Conservation (phyloP, 2,113 vertebrate species). For the Etheostoma cragini region DNA sequence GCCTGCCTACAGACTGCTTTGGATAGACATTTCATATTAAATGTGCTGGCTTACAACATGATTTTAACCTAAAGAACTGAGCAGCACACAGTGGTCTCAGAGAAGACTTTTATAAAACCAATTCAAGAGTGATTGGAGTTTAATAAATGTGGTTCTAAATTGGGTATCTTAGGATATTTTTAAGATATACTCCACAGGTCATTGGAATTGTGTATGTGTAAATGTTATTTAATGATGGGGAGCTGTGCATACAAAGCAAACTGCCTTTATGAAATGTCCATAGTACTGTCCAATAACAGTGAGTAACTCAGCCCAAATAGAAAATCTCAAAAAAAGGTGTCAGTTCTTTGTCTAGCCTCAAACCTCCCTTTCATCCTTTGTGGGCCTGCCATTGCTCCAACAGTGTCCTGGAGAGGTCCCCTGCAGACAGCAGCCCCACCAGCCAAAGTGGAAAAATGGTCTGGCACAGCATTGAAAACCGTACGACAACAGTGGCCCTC, state of each 20-base stretch:
- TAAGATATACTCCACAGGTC: neutral
- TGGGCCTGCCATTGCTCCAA: slow-evolving; percentile 33
- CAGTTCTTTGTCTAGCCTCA: slow-evolving; percentile 46
- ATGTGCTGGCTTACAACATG: slow-evolving; percentile 42
- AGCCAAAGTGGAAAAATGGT: slow-evolving; percentile 50
- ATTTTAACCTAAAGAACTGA: slow-evolving; percentile 33
- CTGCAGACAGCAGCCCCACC: slow-evolving; percentile 24
- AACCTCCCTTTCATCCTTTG: slow-evolving; percentile 29
- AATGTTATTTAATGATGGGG: neutral
- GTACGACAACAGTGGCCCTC: neutral
- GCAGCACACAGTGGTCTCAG: slow-evolving; percentile 11
- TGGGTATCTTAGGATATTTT: neutral
- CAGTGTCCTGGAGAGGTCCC: slow-evolving; percentile 39
- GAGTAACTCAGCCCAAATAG: slow-evolving; percentile 31
- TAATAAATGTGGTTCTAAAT: slow-evolving; percentile 18
- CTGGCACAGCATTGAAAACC: slow-evolving; percentile 36
- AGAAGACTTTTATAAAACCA: slow-evolving; percentile 3
- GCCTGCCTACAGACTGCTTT: slow-evolving; percentile 32
- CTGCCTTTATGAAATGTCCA: neutral
- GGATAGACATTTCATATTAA: slow-evolving; percentile 34
- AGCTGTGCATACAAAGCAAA: slow-evolving; percentile 3
- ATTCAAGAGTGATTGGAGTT: slow-evolving; percentile 20
- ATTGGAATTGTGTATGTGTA: neutral
- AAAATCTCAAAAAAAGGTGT: slow-evolving; percentile 40
- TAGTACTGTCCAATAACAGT: slow-evolving; percentile 6